Percentiles rank a stretch among this genome's conserved stretches.
These are phyloP conservation scores for Suillia variegata DNA, from an alignment of 2,888 invertebrate genomes.

Conservation along the genomic window DNA sequence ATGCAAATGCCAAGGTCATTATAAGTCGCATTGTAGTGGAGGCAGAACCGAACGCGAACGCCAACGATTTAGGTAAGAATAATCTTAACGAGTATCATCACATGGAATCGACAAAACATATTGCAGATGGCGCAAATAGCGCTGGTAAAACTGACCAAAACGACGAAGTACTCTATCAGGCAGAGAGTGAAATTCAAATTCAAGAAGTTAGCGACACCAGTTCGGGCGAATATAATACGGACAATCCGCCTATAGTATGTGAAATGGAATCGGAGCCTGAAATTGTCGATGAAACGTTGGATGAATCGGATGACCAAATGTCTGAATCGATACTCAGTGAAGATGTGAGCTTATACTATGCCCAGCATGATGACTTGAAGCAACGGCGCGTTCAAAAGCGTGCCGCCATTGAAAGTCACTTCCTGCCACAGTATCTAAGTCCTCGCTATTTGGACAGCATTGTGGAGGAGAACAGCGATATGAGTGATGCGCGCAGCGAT, in stretches of 20 bases:
- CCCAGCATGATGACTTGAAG: slow-evolving; percentile 56
- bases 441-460: slow-evolving; percentile 77
- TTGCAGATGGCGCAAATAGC: too few species aligned
- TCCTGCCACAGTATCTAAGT: slow-evolving; percentile 66
- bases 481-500: slow-evolving; percentile 64
- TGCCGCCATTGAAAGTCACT: slow-evolving; percentile 65
- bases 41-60: background rate
- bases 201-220: slow-evolving; percentile 59
- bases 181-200: slow-evolving; percentile 49
- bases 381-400: slow-evolving; percentile 64
- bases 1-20: background rate
- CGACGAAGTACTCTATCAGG: too few species aligned
- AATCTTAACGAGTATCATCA: too few species aligned
- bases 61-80: too few species aligned
- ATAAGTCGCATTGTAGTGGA: background rate
- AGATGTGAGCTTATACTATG: background rate
- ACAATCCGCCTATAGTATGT: slow-evolving; percentile 65
- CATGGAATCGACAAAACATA: too few species aligned
- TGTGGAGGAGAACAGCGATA: slow-evolving; percentile 76
- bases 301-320: slow-evolving; percentile 9
- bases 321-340: too few species aligned
- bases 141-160: too few species aligned
- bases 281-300: background rate
- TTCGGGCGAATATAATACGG: slow-evolving; percentile 59
- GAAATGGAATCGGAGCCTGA: slow-evolving; percentile 68